phyloP scores from a whole-genome alignment of 2,888 invertebrate genomes.

The Anarsia innoxiella region DNA sequence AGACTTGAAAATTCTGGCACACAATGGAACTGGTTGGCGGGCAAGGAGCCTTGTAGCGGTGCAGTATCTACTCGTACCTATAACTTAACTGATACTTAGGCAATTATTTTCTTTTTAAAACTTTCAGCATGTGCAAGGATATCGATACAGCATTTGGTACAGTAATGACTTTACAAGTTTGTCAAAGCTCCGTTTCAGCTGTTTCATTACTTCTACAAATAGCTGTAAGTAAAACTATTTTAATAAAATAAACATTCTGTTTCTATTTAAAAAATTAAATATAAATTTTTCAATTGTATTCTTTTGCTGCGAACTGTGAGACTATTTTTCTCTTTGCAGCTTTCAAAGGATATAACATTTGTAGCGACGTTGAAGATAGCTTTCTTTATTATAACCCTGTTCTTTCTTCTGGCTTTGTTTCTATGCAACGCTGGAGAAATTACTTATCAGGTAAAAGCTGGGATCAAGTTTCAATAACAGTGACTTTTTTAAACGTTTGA shows the following conservation, averaged over 20 bases:
- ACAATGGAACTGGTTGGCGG: not conserved
- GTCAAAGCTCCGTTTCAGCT: conserved; percentile 51
- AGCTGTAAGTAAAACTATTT: conserved; percentile 40
- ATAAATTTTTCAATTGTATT: no score
- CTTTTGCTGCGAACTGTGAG: no score
- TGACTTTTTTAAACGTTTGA: no score
- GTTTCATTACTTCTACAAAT: conserved; percentile 42
- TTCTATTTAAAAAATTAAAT: no score
- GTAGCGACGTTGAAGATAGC: conserved; percentile 48
- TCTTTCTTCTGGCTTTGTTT: conserved; percentile 53
- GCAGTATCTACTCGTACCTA: no score
- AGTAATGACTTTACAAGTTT: conserved; percentile 54
- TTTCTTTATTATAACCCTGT: conserved; percentile 48
- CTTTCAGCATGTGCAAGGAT: conserved; percentile 46
- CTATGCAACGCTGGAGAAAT: conserved; percentile 67
- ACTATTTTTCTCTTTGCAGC: conserved; percentile 38
- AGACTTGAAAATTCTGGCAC: no score
- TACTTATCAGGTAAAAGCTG: conserved; percentile 63
- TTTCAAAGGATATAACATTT: conserved; percentile 46
- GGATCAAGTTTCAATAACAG: no score
- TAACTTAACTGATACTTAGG: no score
- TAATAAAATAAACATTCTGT: no score
- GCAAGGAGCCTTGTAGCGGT: no score
- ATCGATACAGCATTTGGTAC: conserved; percentile 56
- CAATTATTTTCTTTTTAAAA: no score